Base-by-base conservation (phyloP, 2,797 vertebrate genomes). In the Pachyuromys duprasi region DNA sequence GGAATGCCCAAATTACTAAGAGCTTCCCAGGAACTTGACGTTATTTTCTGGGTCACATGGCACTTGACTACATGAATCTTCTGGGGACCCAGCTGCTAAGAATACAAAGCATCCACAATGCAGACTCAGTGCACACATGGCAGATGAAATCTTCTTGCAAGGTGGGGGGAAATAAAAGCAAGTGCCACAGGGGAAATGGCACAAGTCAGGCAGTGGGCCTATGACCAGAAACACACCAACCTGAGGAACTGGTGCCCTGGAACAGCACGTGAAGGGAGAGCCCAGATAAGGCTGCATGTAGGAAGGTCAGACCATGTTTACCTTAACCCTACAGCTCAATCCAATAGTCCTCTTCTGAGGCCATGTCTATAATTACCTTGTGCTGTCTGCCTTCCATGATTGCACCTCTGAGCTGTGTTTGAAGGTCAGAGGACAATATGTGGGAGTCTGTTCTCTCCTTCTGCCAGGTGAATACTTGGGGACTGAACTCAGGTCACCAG, bases 51-150 rank as follows among this genome's bases (percentile, higher is more conserved):
- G 97, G 98, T 97, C 98, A 97, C 72, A 57, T 28, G 45, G 94
- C 87, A 26, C 96, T 96, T 65, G 62, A 96, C 91, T 93, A 94
- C 86, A 22, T 0, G 8, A 70, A 97, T 96, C 92, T 97, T 87
- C 97, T 82, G 90, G 97, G 97, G 98, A 97, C 82, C 45, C 7
- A 93, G 96, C 95, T 97, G 94, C 98, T 97, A 96, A 97, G 97
- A 83, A 0, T 91, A 94, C 98, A 98, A 97, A 96, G 97, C 93
- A 96, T 97, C 96, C 95, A 97, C 97, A 97, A 96, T 98, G 97
- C 98, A 97, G 96, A 97, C 97, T 97, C 96, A 97, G 95, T 93
- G 97, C 97, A 95, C 97, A 97, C 96, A 97, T 97, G 97, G 97
- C 96, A 97, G 96, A 95, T 98, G 95, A 98, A 97, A 96, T 97